Conservation (phyloP, 1,140 invertebrate species). For the Calephelis virginiensis region DNA sequence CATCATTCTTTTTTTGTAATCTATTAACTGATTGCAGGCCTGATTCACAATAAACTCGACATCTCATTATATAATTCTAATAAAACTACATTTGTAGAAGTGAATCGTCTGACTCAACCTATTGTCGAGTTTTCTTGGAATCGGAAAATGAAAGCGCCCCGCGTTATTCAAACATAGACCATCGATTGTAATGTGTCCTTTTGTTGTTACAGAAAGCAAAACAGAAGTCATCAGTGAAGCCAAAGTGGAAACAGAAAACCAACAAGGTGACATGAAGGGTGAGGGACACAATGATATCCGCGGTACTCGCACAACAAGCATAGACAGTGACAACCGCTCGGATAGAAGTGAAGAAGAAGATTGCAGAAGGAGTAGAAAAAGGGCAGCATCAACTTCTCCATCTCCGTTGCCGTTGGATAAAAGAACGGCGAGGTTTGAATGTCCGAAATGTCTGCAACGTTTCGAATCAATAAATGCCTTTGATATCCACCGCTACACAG, state of each 20-base stretch:
- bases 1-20: constrained; percentile 38
- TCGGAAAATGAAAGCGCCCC: constrained; percentile 65
- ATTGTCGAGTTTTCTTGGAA: constrained; percentile 73
- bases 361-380: constrained; percentile 56
- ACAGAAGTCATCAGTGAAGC: constrained; percentile 68
- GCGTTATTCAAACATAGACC: constrained; percentile 65
- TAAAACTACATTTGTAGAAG: constrained; percentile 57
- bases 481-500: constrained; percentile 82
- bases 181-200: constrained; percentile 59
- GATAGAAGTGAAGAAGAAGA: constrained; percentile 76
- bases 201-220: constrained; percentile 75
- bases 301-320: constrained; percentile 56
- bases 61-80: constrained; percentile 64
- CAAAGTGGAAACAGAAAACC: constrained; percentile 59
- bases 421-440: constrained; percentile 86
- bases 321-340: constrained; percentile 67
- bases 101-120: constrained; percentile 63
- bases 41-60: constrained; percentile 47
- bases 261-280: constrained; percentile 49
- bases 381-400: constrained; percentile 71
- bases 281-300: constrained; percentile 47
- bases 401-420: constrained; percentile 83
- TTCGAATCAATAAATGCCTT: constrained; percentile 85
- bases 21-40: constrained; percentile 62
- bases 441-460: constrained; percentile 83